Evolutionary conservation across 2,888 invertebrate genomes (phyloP).

Genomic region (Lasius fuliginosus): DNA sequence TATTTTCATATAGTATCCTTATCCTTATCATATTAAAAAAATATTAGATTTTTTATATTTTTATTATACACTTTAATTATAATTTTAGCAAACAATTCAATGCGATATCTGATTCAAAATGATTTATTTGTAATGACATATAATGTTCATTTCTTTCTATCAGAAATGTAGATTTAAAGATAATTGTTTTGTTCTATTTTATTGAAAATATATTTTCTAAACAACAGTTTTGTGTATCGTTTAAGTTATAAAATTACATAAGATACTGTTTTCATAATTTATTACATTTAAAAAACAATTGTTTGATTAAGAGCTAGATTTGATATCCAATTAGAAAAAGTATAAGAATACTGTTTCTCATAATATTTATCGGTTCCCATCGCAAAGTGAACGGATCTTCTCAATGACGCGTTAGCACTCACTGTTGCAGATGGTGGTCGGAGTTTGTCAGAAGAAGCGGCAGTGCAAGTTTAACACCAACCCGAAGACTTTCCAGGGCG

Average conservation of each 20-base stretch:
- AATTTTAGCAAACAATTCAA: background rate
- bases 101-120: background rate
- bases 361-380: constrained; percentile 17
- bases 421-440: constrained; percentile 97
- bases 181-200: background rate
- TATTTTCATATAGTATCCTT: background rate
- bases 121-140: background rate
- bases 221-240: background rate
- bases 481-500: constrained; percentile 95
- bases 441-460: constrained; percentile 97
- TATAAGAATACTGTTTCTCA: background rate
- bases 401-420: constrained; percentile 91
- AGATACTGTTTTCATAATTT: background rate
- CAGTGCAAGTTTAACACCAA: constrained; percentile 96
- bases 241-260: background rate
- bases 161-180: background rate
- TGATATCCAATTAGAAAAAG: background rate
- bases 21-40: background rate
- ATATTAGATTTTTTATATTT: background rate
- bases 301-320: background rate
- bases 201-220: background rate
- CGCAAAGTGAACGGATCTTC: constrained; percentile 85
- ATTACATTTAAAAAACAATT: background rate
- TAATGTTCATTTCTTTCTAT: background rate
- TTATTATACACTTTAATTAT: background rate